Percentiles rank a stretch among this genome's conserved stretches.
These are phyloP conservation scores for Redunca redunca DNA, from an alignment of 2,113 vertebrate species.

Conservation along the genomic window DNA sequence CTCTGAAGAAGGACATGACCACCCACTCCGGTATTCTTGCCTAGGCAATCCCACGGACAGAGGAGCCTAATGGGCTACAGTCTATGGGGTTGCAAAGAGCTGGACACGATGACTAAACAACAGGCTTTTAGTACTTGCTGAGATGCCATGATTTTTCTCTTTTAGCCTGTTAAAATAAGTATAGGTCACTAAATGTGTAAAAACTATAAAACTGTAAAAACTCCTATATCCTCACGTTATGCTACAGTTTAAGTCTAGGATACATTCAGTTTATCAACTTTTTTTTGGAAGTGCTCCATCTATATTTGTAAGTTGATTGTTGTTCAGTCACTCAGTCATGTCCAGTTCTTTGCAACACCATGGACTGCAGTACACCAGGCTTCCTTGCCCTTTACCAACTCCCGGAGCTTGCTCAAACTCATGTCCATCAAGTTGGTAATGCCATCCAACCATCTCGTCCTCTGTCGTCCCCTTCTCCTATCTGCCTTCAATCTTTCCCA, in stretches of 20 bases:
- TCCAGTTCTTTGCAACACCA: neutral
- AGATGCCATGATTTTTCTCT: constrained; percentile 11
- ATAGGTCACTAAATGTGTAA: neutral
- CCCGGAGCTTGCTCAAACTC: neutral
- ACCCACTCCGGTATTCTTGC: neutral
- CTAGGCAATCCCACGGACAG: neutral
- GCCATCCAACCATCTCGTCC: neutral
- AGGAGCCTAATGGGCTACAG: neutral
- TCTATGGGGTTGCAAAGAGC: neutral
- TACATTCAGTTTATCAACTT: neutral
- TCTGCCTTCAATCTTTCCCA: neutral
- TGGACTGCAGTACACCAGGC: neutral
- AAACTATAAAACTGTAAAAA: constrained; percentile 6
- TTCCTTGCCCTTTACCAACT: neutral
- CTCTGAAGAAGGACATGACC: neutral
- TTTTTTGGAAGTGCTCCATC: neutral
- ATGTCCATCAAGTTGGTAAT: neutral
- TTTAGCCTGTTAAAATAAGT: neutral
- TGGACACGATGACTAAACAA: neutral
- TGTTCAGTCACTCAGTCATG: neutral
- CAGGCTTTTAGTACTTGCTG: neutral
- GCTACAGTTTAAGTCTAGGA: neutral
- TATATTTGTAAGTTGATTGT: neutral
- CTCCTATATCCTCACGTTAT: neutral
- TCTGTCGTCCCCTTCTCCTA: neutral